These are phyloP conservation scores for Takifugu flavidus DNA, from an alignment of 2,113 vertebrate species.

Conservation along the genomic window DNA sequence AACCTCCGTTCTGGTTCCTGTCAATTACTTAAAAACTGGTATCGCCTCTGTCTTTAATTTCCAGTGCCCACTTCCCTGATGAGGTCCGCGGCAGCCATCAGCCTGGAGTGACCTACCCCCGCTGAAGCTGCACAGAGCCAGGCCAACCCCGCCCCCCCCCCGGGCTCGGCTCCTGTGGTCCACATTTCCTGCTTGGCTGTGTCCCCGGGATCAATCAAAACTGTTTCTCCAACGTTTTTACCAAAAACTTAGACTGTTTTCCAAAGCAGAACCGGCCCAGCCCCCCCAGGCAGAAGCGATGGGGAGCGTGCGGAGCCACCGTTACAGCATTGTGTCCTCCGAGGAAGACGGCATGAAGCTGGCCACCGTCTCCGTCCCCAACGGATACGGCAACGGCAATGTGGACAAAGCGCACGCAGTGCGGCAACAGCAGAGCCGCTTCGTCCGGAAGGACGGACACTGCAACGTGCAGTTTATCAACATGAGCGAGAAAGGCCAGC, in stretches of 20 bases:
- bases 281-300: conserved; percentile 85
- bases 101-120: conserved; percentile 69
- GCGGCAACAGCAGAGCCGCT: conserved; percentile 85
- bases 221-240: conserved; percentile 98
- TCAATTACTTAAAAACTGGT: conserved; percentile 47
- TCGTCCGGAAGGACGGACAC: conserved; percentile 93
- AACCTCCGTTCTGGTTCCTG: conserved; percentile 45
- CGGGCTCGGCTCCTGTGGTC: conserved; percentile 34
- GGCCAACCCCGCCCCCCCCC: conserved; percentile 1
- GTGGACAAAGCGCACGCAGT: conserved; percentile 83
- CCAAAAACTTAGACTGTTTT: conserved; percentile 98
- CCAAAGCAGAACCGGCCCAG: conserved; percentile 87
- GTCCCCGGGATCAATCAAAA: conserved; percentile 85
- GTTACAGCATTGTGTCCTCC: conserved; percentile 96
- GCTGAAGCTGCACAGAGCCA: conserved; percentile 14
- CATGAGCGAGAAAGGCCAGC: conserved; percentile 93
- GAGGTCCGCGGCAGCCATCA: conserved; percentile 71
- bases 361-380: conserved; percentile 85
- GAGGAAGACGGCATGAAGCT: conserved; percentile 96
- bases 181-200: conserved; percentile 71
- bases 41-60: conserved; percentile 51
- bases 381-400: conserved; percentile 91
- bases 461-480: conserved; percentile 97
- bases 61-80: conserved; percentile 63
- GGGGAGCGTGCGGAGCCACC: conserved; percentile 96